phyloP scores from a whole-genome alignment of 2,797 vertebrate genomes.

The Acomys russatus region DNA sequence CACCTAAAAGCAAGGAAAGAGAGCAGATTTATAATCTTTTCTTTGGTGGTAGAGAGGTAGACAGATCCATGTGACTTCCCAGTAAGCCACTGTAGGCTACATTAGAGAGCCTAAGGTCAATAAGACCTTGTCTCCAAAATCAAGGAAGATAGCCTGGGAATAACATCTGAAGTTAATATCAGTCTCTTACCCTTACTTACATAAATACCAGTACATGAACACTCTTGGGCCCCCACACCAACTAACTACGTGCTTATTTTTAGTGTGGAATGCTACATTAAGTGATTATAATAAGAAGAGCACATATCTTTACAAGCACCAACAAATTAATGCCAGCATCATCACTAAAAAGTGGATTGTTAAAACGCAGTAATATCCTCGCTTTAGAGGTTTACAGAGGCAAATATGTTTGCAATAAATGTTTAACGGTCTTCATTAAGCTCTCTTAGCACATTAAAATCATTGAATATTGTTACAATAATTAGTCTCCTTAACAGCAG shows the following conservation, averaged over 20 bases:
- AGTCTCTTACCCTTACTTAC: not conserved
- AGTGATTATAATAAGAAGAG: constrained; percentile 50
- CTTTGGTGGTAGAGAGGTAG: not conserved
- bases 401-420: constrained; percentile 80
- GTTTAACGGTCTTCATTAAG: constrained; percentile 70
- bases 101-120: not conserved
- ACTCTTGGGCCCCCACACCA: not conserved
- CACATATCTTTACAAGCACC: constrained; percentile 52
- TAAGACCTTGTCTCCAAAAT: not conserved
- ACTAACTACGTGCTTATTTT: not conserved
- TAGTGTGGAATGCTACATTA: constrained; percentile 37
- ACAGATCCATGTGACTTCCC: not conserved
- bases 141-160: not conserved
- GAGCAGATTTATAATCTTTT: not conserved
- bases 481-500: constrained; percentile 74
- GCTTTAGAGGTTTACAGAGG: constrained; percentile 62
- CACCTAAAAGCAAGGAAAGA: not conserved
- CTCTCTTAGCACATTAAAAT: constrained; percentile 69
- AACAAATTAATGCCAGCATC: constrained; percentile 28
- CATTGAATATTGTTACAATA: constrained; percentile 73
- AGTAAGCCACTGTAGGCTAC: not conserved
- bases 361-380: constrained; percentile 51
- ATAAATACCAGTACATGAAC: not conserved
- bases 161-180: not conserved
- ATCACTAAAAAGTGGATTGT: constrained; percentile 56